Evolutionary conservation across 1,140 invertebrate species (phyloP).

Genomic region (Pseudomyrmex flavicornis): DNA sequence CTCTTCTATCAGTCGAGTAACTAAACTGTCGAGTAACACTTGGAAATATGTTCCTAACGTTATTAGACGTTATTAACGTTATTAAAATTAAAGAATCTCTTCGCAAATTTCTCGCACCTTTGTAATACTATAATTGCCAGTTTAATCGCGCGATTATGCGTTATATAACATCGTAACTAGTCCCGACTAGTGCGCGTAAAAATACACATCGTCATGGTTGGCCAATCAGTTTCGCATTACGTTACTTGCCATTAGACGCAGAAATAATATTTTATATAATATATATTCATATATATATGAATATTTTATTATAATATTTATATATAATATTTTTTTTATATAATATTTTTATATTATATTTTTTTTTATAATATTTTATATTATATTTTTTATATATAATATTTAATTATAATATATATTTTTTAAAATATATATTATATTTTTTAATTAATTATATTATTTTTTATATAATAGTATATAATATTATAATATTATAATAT

Average conservation of each 20-base stretch:
- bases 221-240: slow-evolving; percentile 8
- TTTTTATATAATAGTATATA: too few species aligned
- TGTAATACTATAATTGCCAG: slow-evolving; percentile 4
- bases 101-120: not conserved
- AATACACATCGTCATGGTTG: not conserved
- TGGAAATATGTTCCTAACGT: not conserved
- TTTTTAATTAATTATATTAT: too few species aligned
- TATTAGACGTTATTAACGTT: too few species aligned
- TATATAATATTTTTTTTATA: too few species aligned
- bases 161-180: not conserved
- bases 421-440: too few species aligned
- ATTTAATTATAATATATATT: too few species aligned
- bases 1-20: slow-evolving; percentile 16
- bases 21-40: not conserved
- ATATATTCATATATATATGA: too few species aligned
- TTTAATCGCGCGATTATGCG: slow-evolving; percentile 15
- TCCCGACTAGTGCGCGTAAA: not conserved
- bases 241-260: not conserved
- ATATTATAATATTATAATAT: too few species aligned
- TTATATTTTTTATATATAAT: too few species aligned
- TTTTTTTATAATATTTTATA: too few species aligned
- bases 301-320: too few species aligned
- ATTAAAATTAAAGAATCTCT: not conserved
- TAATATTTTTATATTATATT: too few species aligned
- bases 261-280: not conserved